These are phyloP conservation scores for Conomelus anceps DNA, from an alignment of 2,888 invertebrate genomes.

Conservation along the genomic window DNA sequence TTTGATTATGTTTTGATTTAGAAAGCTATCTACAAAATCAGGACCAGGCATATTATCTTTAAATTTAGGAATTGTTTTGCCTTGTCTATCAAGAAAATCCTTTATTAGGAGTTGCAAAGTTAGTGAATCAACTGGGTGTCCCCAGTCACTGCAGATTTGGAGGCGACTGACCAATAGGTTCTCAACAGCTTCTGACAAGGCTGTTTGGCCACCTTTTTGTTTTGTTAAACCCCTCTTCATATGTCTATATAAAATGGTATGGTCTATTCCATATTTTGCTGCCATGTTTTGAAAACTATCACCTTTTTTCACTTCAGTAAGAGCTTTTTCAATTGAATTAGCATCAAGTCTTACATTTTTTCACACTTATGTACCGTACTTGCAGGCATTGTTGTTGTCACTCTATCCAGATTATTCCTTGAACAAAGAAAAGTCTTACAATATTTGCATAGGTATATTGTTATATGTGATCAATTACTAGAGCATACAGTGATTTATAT, in stretches of 20 bases:
- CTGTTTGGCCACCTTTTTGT: conserved; percentile 27
- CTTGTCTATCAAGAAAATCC: conserved; percentile 31
- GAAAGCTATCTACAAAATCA: conserved; percentile 32
- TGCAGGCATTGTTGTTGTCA: neutral
- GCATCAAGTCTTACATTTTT: neutral
- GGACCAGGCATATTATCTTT: conserved; percentile 31
- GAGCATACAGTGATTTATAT: neutral
- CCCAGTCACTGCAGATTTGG: conserved; percentile 31
- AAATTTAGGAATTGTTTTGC: conserved; percentile 29
- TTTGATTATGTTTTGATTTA: conserved; percentile 31
- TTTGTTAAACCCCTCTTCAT: conserved; percentile 16
- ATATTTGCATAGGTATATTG: neutral
- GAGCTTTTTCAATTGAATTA: neutral
- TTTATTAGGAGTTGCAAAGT: conserved; percentile 33
- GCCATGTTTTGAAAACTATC: neutral
- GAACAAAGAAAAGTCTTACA: neutral
- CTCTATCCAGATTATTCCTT: neutral
- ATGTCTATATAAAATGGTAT: conserved; percentile 21
- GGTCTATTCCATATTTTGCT: conserved; percentile 14
- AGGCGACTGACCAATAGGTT: conserved; percentile 20
- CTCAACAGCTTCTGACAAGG: conserved; percentile 26
- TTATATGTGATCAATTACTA: conserved; percentile 5
- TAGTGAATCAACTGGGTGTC: conserved; percentile 30
- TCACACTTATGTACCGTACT: conserved; percentile 1
- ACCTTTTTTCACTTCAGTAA: conserved; percentile 3